Evolutionary conservation across 2,888 invertebrate species (phyloP), one percentile per base, ranked within the genome.

Genomic region (Pyrrhia umbra): DNA sequence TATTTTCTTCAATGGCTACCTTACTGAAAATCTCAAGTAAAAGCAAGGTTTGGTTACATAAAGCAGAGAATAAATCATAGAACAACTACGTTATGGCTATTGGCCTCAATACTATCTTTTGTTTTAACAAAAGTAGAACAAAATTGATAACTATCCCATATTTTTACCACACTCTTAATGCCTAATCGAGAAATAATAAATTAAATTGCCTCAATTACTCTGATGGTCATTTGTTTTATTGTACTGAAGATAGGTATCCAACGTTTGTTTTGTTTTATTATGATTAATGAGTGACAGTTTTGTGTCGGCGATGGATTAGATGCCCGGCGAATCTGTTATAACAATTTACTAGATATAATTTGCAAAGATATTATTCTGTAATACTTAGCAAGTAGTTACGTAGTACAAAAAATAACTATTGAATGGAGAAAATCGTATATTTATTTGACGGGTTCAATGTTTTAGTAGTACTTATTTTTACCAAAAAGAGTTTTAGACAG

Each of bases 281-380:
- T 65, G 81, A 79, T 81, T 65, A 72, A 80, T 79, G 80, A 62
- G 25, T 18, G 18, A 47, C 67, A 58, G 58, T 74, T 74, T 71
- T 27, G 62, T 45, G 54, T 30, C 43, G 40, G 62, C 63, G 30
- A 70, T 75, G 75, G 68, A 67, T 72, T 67, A 65, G 50, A 49
- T 72, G 64, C 70, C 75, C 21, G 49, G 39, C 25, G 25, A 64
- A 74, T 45, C 73, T 74, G 63, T 69, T 68, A 46, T 58, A 63
- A 54, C 54, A 79, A 79, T 76, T 69, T 69, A 54, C 27, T 68
- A n/a, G n/a, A n/a, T n/a, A 55, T 61, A 58, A 70, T 79, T 80
- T 68, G 16, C 10, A 46, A 60, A 46, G 61, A 64, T 69, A 66
- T 57, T 56, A 25, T 45, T 40, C 9, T 10, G 42, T 52, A 43